phyloP scores from a whole-genome alignment of 2,113 vertebrate species.

The Alethe castanea region DNA sequence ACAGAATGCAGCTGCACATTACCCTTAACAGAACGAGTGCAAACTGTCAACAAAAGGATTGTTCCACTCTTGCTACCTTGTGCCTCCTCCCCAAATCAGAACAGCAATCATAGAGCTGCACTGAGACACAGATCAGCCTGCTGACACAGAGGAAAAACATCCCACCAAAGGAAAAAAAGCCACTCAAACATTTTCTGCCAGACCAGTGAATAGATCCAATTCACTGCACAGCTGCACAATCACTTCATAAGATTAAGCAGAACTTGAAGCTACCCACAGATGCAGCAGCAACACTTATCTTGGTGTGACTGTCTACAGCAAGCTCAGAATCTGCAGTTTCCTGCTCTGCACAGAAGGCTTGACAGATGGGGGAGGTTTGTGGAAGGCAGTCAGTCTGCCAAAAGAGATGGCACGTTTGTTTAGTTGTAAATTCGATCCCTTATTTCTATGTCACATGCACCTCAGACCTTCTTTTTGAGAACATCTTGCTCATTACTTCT shows the following conservation, averaged over 20 bases:
- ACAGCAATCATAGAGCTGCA: neutral
- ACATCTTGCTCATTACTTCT: neutral
- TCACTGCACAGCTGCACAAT: conserved; percentile 1
- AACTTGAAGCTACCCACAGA: neutral
- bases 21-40: neutral
- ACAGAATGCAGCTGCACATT: neutral
- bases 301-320: neutral
- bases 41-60: neutral
- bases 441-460: neutral
- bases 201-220: neutral
- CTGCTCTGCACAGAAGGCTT: conserved; percentile 31
- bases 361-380: conserved; percentile 6
- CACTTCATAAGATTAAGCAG: neutral
- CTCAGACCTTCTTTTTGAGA: neutral
- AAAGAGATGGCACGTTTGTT: neutral
- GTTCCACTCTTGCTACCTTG: neutral
- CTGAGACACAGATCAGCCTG: neutral
- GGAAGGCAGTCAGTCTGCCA: conserved; percentile 19
- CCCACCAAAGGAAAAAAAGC: neutral
- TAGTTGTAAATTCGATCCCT: neutral
- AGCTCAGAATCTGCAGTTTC: conserved; percentile 18
- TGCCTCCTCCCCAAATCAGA: neutral
- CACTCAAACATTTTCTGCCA: neutral
- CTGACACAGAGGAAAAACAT: neutral
- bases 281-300: neutral